A percentile compares a stretch with the other conserved stretches of the same genome.
phyloP scores from a whole-genome alignment of 2,797 vertebrate species.

The Falco cherrug region DNA sequence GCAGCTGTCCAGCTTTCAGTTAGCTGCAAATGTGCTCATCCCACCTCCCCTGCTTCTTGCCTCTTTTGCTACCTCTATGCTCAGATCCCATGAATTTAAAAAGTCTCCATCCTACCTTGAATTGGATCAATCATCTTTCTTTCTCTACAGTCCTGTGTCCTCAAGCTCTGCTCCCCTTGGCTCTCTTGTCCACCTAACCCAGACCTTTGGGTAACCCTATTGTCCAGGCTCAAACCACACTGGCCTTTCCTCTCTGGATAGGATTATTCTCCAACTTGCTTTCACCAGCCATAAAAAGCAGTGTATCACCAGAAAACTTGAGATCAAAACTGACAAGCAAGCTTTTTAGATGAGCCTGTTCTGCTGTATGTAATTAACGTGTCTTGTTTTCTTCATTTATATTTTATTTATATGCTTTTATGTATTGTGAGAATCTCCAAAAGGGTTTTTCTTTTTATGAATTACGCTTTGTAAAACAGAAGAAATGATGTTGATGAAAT shows the following conservation, averaged over 20 bases:
- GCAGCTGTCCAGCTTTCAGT: not conserved
- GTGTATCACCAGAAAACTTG: slow-evolving; percentile 50
- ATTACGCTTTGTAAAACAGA: slow-evolving; percentile 67
- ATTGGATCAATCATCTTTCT: not conserved
- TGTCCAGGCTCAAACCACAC: not conserved
- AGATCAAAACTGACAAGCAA: slow-evolving; percentile 70
- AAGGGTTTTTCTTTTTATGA: slow-evolving; percentile 68
- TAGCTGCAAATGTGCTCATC: not conserved
- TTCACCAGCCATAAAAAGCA: slow-evolving; percentile 23
- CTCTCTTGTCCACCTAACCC: not conserved
- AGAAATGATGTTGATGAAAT: slow-evolving; percentile 57
- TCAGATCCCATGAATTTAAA: not conserved
- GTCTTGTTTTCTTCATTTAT: slow-evolving; percentile 77
- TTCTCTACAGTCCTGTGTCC: not conserved
- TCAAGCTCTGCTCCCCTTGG: not conserved
- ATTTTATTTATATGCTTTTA: slow-evolving; percentile 76
- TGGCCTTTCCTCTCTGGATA: not conserved
- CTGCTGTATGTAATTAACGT: slow-evolving; percentile 71
- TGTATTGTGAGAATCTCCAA: slow-evolving; percentile 61
- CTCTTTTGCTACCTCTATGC: not conserved
- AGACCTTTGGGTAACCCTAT: not conserved
- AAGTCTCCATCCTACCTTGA: not conserved
- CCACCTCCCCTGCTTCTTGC: not conserved
- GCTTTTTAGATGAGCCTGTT: slow-evolving; percentile 66
- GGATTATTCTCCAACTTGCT: slow-evolving; percentile 20